A percentile compares a stretch with the other conserved stretches of the same genome.
Evolutionary conservation across 2,888 invertebrate species (phyloP).

Genomic region (Drosophila lacicola): DNA sequence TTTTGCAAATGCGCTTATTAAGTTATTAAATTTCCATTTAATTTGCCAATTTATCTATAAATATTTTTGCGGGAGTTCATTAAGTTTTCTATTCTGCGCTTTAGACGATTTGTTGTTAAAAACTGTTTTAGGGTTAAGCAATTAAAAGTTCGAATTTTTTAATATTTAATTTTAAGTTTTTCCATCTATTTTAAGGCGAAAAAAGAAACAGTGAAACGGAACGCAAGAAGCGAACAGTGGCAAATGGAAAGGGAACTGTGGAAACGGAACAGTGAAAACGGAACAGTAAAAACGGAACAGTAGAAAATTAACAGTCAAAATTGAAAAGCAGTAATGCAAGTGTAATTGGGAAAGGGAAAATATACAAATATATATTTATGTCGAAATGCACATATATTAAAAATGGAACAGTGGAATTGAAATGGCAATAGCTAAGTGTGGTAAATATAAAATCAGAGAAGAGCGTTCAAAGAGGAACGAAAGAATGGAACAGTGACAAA

Average conservation of each 20-base stretch:
- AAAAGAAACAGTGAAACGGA: neutral
- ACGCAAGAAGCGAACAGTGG: neutral
- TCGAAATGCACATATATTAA: neutral
- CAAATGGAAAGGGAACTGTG: neutral
- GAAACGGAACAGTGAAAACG: neutral
- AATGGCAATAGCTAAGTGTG: no score
- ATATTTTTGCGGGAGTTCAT: constrained; percentile 1
- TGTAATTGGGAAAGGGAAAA: no score
- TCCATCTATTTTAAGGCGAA: neutral
- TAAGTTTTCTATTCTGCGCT: neutral
- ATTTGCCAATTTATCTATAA: constrained; percentile 6
- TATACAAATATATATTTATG: no score
- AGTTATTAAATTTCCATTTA: constrained; percentile 25
- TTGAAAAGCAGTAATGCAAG: neutral
- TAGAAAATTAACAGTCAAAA: neutral
- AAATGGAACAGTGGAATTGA: neutral
- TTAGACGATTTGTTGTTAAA: neutral
- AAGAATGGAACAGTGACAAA: no score
- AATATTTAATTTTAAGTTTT: no score
- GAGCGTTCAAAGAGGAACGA: no score
- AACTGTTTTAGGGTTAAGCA: neutral
- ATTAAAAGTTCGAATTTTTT: neutral
- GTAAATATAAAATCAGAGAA: no score
- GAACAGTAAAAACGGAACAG: neutral
- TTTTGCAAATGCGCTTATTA: constrained; percentile 2